Conservation (phyloP, 2,113 vertebrate species). For the Pachypanchax playfairii region DNA sequence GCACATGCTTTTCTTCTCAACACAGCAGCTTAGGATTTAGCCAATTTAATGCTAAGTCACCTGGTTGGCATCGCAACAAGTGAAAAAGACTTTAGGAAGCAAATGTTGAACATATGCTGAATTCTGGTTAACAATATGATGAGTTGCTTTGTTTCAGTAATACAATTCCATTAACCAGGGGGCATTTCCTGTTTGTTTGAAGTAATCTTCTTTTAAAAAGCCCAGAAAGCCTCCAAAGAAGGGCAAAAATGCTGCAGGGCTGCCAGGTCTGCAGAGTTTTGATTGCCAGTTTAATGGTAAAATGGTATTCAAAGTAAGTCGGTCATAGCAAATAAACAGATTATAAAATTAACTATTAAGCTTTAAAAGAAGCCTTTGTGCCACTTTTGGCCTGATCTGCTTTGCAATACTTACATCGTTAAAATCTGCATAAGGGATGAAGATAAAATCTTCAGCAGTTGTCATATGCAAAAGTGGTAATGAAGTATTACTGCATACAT, state of each 20-base stretch:
- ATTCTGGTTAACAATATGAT: constrained; percentile 5
- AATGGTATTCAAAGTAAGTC: constrained; percentile 7
- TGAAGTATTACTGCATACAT: too few species aligned
- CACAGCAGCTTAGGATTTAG: background rate
- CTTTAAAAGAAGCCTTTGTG: background rate
- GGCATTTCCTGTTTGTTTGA: constrained; percentile 44
- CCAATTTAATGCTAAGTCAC: constrained; percentile 1
- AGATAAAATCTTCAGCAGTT: too few species aligned
- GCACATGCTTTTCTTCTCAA: background rate
- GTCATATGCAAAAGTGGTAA: too few species aligned
- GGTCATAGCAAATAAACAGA: constrained; percentile 32
- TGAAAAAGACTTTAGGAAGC: background rate
- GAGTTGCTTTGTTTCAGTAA: constrained; percentile 5
- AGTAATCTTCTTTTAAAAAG: constrained; percentile 61
- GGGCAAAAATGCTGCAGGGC: constrained; percentile 16
- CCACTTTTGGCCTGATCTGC: constrained; percentile 5
- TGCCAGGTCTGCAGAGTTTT: constrained; percentile 27
- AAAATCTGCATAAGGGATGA: too few species aligned
- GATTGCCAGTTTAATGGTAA: constrained; percentile 13
- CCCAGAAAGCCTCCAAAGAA: constrained; percentile 43
- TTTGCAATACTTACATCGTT: too few species aligned
- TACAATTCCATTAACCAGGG: constrained; percentile 23
- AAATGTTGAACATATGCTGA: constrained; percentile 2
- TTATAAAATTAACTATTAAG: constrained; percentile 9
- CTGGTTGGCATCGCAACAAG: background rate